phyloP scores from a whole-genome alignment of 1,140 invertebrate species.

The Anthonomus grandis region DNA sequence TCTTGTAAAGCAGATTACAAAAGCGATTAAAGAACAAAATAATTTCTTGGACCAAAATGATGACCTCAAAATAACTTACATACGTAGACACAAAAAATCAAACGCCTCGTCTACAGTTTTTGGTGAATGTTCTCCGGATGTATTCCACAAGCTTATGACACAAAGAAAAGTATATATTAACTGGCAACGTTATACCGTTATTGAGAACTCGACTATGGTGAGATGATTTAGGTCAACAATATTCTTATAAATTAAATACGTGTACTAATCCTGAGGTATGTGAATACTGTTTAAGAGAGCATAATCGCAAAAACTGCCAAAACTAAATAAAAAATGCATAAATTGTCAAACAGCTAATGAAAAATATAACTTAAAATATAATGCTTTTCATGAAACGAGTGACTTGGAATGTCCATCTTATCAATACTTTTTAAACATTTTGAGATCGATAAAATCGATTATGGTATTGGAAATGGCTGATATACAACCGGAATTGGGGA shows the following conservation, averaged over 20 bases:
- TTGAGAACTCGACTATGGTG: slow-evolving; percentile 1
- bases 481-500: neutral
- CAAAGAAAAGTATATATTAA: neutral
- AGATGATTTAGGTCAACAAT: slow-evolving; percentile 14
- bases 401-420: no score
- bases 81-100: neutral
- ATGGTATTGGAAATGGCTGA: neutral
- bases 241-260: slow-evolving; percentile 5
- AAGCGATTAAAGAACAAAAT: no score
- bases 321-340: slow-evolving; percentile 9
- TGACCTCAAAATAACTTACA: neutral
- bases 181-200: neutral
- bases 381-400: no score
- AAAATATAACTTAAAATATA: slow-evolving; percentile 12
- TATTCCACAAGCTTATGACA: neutral
- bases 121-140: neutral
- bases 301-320: slow-evolving; percentile 2
- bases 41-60: neutral
- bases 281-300: neutral
- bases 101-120: no score
- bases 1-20: no score
- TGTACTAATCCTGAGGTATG: slow-evolving; percentile 1
- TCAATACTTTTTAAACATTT: neutral
- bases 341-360: slow-evolving; percentile 11
- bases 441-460: slow-evolving; percentile 1